Percentiles rank a stretch among this genome's conserved stretches.
phyloP scores from a whole-genome alignment of 1,140 invertebrate genomes.

The Drosophila bocki region DNA sequence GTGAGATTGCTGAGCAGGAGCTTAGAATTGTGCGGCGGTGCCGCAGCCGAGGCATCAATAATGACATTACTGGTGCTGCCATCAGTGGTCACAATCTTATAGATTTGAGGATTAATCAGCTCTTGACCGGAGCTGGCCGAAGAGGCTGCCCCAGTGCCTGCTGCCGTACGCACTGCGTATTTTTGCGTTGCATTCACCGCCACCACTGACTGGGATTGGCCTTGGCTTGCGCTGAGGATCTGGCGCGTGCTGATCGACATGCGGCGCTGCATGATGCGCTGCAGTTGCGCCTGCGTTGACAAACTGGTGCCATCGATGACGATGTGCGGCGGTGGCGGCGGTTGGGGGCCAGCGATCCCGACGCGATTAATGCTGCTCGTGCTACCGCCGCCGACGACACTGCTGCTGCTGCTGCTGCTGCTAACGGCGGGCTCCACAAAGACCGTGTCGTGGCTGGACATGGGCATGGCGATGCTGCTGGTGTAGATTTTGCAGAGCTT shows the following conservation, averaged over 20 bases:
- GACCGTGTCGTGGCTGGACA: constrained; percentile 71
- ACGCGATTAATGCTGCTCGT: constrained; percentile 36
- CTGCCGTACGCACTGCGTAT: constrained; percentile 68
- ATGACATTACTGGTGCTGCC: constrained; percentile 79
- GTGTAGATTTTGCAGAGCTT: constrained; percentile 26
- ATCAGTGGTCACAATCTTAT: constrained; percentile 80
- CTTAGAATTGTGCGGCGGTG: constrained; percentile 74
- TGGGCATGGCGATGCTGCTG: constrained; percentile 56
- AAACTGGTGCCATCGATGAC: constrained; percentile 71
- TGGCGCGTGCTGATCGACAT: constrained; percentile 68
- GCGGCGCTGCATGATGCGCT: constrained; percentile 72
- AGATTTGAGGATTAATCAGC: constrained; percentile 79
- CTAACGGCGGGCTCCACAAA: constrained; percentile 69
- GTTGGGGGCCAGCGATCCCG: constrained; percentile 39
- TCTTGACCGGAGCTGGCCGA: constrained; percentile 49
- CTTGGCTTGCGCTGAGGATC: constrained; percentile 54
- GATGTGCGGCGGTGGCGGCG: constrained; percentile 62
- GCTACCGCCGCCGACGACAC: constrained; percentile 21
- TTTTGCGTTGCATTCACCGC: constrained; percentile 58
- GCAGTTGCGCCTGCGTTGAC: constrained; percentile 71
- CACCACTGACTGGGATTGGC: constrained; percentile 48
- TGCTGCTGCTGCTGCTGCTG: constrained; percentile 45
- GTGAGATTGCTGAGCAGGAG: constrained; percentile 81
- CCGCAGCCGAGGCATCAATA: constrained; percentile 67
- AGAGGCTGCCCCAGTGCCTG: constrained; percentile 32